Conservation (phyloP, 2,888 invertebrate species). For the Diarsia mendica region DNA sequence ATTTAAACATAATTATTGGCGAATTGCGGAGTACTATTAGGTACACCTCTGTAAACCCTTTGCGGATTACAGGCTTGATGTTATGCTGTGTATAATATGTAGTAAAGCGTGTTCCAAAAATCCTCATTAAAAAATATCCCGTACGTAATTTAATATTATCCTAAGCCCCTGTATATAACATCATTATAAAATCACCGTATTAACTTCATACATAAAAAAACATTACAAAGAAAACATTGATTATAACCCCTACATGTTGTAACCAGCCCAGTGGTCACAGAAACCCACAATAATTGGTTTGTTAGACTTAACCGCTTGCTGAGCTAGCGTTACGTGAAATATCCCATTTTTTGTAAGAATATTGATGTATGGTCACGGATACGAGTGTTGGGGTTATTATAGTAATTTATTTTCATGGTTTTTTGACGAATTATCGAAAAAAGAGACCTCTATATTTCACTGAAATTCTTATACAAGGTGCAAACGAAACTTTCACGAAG, state of each 20-base stretch:
- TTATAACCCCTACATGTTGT: constrained; percentile 48
- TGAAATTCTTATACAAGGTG: too few relatives aligned
- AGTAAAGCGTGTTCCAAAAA: neutral
- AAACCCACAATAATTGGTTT: constrained; percentile 67
- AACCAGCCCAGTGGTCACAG: constrained; percentile 64
- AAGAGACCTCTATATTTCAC: neutral
- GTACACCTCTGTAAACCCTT: neutral
- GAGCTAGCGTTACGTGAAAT: constrained; percentile 64
- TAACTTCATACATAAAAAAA: neutral
- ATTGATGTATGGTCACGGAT: constrained; percentile 28
- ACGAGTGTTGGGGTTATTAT: neutral
- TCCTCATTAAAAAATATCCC: neutral
- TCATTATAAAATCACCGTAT: neutral
- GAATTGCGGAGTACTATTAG: neutral
- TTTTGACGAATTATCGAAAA: too few relatives aligned
- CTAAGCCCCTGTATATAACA: neutral
- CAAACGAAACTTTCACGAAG: too few relatives aligned
- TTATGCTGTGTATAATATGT: neutral
- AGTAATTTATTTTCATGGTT: neutral
- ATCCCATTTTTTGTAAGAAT: constrained; percentile 34
- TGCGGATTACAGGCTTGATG: neutral
- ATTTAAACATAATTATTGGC: neutral
- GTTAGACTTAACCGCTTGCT: constrained; percentile 66
- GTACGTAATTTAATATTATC: neutral
- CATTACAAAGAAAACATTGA: constrained; percentile 18